phyloP scores from a whole-genome alignment of 1,140 invertebrate species.

The Rhyacophila brunnea region DNA sequence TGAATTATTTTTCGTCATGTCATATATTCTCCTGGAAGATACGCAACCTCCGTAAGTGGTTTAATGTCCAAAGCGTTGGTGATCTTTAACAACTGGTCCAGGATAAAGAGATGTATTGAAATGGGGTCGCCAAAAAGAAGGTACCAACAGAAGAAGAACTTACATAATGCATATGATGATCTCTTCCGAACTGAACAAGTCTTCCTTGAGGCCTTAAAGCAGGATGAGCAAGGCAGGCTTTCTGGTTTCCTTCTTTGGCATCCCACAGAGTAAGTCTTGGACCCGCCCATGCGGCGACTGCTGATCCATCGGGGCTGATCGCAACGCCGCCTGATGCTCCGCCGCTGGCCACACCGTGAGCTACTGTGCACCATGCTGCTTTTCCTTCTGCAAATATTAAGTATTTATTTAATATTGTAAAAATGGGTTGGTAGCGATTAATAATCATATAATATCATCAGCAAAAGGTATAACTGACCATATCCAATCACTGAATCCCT shows the following conservation, averaged over 20 bases:
- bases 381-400: constrained; percentile 30
- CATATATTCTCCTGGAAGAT: too few relatives aligned
- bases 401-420: too few relatives aligned
- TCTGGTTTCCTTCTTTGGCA: constrained; percentile 43
- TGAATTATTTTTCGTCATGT: too few relatives aligned
- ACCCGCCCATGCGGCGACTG: constrained; percentile 53
- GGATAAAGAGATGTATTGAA: too few relatives aligned
- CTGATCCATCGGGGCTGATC: constrained; percentile 49
- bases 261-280: constrained; percentile 50
- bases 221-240: constrained; percentile 46
- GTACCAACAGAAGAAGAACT: too few relatives aligned
- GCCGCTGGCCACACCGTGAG: not conserved
- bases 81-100: too few relatives aligned
- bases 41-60: too few relatives aligned
- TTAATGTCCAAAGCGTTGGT: too few relatives aligned
- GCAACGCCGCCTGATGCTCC: constrained; percentile 42
- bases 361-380: constrained; percentile 27
- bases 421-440: constrained; percentile 3
- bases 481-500: constrained; percentile 28
- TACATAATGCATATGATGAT: constrained; percentile 52
- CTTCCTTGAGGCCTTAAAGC: constrained; percentile 45
- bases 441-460: not conserved
- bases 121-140: too few relatives aligned
- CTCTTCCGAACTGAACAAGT: constrained; percentile 47
- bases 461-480: constrained; percentile 8